phyloP scores from a whole-genome alignment of 2,797 vertebrate species.

The Pipistrellus pygmaeus region DNA sequence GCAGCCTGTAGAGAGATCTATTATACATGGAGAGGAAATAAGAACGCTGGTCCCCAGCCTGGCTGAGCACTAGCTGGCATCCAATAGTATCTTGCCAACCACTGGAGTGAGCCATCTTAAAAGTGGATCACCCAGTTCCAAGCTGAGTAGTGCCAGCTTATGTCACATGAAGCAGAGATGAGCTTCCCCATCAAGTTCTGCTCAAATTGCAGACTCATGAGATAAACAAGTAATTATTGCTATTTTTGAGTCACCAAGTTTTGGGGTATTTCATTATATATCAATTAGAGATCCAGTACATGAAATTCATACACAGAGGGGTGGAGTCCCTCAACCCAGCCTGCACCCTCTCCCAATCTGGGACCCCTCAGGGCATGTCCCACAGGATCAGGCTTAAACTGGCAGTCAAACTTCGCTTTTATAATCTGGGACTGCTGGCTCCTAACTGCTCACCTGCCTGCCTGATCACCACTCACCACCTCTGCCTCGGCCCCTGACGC shows the following conservation, averaged over 20 bases:
- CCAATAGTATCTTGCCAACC: neutral
- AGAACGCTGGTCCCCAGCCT: neutral
- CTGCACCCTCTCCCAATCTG: too few relatives aligned
- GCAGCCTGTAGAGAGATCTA: neutral
- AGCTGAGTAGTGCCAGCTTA: neutral
- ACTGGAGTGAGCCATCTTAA: neutral
- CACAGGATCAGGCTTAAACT: too few relatives aligned
- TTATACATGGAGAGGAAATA: neutral
- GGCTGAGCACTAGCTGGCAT: neutral
- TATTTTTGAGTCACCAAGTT: slow-evolving; percentile 32
- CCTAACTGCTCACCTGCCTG: too few relatives aligned
- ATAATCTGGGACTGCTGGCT: too few relatives aligned
- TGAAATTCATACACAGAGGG: too few relatives aligned
- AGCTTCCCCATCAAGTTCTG: slow-evolving; percentile 7
- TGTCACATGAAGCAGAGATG: neutral
- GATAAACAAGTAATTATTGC: neutral
- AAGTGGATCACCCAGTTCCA: neutral
- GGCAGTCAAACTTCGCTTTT: too few relatives aligned
- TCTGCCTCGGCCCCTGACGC: too few relatives aligned
- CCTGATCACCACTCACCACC: too few relatives aligned
- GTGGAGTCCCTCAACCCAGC: too few relatives aligned
- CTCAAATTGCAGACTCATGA: neutral
- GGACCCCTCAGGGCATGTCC: too few relatives aligned
- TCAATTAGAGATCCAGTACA: too few relatives aligned
- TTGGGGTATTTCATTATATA: neutral